phyloP scores from a whole-genome alignment of 2,113 vertebrate species.

The Thermophis baileyi region DNA sequence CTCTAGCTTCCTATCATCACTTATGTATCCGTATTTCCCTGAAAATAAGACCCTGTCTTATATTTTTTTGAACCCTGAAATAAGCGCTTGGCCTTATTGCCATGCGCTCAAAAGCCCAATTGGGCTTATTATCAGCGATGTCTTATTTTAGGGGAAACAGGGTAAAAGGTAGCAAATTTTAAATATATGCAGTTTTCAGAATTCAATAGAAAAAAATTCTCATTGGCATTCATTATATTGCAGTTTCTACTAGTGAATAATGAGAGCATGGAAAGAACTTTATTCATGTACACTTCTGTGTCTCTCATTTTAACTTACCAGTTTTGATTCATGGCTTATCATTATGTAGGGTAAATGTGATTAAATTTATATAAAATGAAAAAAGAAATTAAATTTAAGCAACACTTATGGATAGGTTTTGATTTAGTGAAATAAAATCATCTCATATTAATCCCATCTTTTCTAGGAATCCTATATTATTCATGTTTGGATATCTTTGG shows the following conservation, averaged over 20 bases:
- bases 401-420: conserved; percentile 11
- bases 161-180: not conserved
- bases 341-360: conserved; percentile 13
- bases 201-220: not conserved
- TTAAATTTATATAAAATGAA: conserved; percentile 24
- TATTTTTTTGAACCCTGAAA: no score
- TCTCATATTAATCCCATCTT: conserved; percentile 1
- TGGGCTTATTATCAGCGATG: no score
- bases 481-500: not conserved
- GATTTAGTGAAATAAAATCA: conserved; percentile 12
- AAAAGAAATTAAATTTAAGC: conserved; percentile 22
- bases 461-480: not conserved
- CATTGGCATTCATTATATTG: not conserved
- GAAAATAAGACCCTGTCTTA: no score
- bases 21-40: not conserved
- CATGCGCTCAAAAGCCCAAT: no score
- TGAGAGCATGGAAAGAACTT: conserved; percentile 22
- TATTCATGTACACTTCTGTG: conserved; percentile 18
- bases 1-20: not conserved
- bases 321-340: conserved; percentile 22
- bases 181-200: not conserved
- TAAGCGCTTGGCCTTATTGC: no score
- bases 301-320: conserved; percentile 22
- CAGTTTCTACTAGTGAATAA: conserved; percentile 9
- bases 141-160: no score